Percentiles rank a stretch among this genome's conserved stretches.
These are phyloP conservation scores for Phylloscopus trochiloides DNA, from an alignment of 2,113 vertebrate genomes.

Conservation along the genomic window DNA sequence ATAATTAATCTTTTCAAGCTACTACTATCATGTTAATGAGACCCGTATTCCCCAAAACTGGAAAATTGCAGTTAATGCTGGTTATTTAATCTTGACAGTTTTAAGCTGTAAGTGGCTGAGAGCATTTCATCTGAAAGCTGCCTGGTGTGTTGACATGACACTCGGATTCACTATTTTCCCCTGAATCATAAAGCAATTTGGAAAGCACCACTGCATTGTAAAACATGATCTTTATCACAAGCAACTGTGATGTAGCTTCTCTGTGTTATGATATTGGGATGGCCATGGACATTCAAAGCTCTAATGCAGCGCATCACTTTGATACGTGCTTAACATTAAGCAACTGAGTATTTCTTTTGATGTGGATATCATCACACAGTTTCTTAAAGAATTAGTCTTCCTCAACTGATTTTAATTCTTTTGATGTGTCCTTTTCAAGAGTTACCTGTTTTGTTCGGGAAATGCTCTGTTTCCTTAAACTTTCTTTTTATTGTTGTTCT, in stretches of 20 bases:
- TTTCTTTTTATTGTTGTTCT: not conserved
- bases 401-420: not conserved
- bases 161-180: not conserved
- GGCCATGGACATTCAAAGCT: not conserved
- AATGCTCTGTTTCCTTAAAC: not conserved
- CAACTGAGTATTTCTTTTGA: not conserved
- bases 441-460: not conserved
- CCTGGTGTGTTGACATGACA: not conserved
- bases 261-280: not conserved
- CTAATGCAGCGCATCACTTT: fast-evolving
- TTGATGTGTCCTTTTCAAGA: not conserved
- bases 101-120: not conserved
- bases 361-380: not conserved
- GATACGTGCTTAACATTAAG: not conserved
- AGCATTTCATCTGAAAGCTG: not conserved
- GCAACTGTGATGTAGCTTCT: not conserved
- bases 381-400: not conserved
- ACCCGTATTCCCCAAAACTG: not conserved
- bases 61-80: not conserved
- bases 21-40: not conserved
- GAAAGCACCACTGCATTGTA: not conserved
- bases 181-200: not conserved
- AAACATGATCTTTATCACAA: not conserved
- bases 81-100: not conserved
- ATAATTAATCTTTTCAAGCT: not conserved